phyloP scores from a whole-genome alignment of 2,113 vertebrate genomes.

The Percopsis transmontana region DNA sequence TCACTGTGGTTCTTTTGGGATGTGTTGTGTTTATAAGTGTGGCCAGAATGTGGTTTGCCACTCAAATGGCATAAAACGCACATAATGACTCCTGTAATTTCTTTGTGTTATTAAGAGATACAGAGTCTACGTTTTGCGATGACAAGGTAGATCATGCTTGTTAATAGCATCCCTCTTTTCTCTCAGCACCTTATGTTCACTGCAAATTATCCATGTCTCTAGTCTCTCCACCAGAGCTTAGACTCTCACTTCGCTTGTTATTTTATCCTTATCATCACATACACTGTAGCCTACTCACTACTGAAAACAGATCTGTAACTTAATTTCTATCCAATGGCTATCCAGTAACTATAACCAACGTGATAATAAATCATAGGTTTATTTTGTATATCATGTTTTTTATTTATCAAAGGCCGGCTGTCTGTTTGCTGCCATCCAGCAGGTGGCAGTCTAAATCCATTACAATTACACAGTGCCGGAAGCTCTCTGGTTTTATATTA shows the following conservation, averaged over 20 bases:
- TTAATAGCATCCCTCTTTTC: slow-evolving; percentile 43
- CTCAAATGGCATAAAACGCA: slow-evolving; percentile 11
- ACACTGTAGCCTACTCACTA: slow-evolving; percentile 8
- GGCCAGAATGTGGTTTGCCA: background rate
- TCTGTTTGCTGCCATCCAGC: slow-evolving; percentile 28
- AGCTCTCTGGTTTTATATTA: background rate
- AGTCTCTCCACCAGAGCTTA: slow-evolving; percentile 32
- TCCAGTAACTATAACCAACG: no score
- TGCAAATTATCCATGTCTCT: slow-evolving; percentile 58
- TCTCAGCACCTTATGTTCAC: slow-evolving; percentile 49
- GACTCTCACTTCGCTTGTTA: slow-evolving; percentile 40
- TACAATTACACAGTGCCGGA: background rate
- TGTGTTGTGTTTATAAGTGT: slow-evolving; percentile 10
- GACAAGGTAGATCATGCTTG: slow-evolving; percentile 5
- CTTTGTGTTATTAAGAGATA: slow-evolving; percentile 3
- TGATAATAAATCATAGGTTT: no score
- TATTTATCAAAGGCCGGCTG: background rate
- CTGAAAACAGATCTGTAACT: no score
- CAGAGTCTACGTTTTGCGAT: background rate
- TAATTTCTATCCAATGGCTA: no score
- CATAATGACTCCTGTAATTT: background rate
- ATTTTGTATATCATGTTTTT: background rate
- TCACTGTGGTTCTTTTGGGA: slow-evolving; percentile 12
- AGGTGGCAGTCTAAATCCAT: slow-evolving; percentile 61
- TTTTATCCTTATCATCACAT: slow-evolving; percentile 47